Evolutionary conservation across 2,888 invertebrate species (phyloP), one percentile per base, ranked within the genome.

Genomic region (Ochropleura leucogaster): DNA sequence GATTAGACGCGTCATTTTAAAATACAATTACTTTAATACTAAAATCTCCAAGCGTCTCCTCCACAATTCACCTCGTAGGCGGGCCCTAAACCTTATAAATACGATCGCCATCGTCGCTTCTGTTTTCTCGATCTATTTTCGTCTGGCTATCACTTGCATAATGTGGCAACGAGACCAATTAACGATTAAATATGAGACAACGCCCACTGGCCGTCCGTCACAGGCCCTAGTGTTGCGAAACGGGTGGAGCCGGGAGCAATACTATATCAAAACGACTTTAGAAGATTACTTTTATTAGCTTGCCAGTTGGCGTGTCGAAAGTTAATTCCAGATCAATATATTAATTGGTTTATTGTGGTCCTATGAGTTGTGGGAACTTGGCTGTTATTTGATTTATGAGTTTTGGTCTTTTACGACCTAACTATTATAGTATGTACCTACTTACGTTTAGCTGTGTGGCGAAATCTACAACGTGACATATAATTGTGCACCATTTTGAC

Each of bases 181-280:
- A 93, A 89, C 89, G 88, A 93, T 93, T 91, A 92, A 91, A 91
- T 92, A 90, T 90, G 88, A 89, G 87, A 85, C 80, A 82, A 74
- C 85, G 81, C 86, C 86, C 86, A 86, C 84, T 53, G 68, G 14
- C 69, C 80, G 83, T 79, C 79, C 71, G 83, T 81, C 78, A 82
- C 84, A 80, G 80, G 82, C 79, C 73, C 68, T 66, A 40, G 75
- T 47, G 68, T 87, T 86, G 74, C 82, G 87, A 87, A 83, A 87
- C 80, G 63, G 62, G 67, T 59, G 60, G 71, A 74, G 68, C 68
- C 69, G 72, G 67, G 70, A 49, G 78, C 55, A 72, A 72, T 72
- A 74, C 79, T 82, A 65, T 78, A 82, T 82, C 78, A 84, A 51
- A 67, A 57, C 53, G 71, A 65, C 67, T 74, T 67, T 63, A 62